These are phyloP conservation scores for Drosophila bocqueti DNA, from an alignment of 1,140 invertebrate genomes.

Conservation along the genomic window DNA sequence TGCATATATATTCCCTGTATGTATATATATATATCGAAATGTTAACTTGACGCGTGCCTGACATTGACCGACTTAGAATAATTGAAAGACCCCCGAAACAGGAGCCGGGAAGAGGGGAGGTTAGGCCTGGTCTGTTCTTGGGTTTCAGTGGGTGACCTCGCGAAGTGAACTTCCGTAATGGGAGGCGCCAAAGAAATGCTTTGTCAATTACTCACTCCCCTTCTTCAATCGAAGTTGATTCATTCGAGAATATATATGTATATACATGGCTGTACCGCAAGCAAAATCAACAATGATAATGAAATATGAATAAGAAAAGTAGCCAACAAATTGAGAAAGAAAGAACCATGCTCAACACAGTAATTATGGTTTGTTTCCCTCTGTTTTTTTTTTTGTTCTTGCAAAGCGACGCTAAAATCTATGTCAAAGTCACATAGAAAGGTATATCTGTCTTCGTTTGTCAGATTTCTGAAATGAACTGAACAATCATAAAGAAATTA, in stretches of 20 bases:
- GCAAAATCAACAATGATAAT: slow-evolving; percentile 22
- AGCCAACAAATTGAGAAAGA: slow-evolving; percentile 19
- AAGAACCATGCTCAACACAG: slow-evolving; percentile 6
- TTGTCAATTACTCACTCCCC: slow-evolving; percentile 44
- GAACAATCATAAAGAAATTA: slow-evolving; percentile 32
- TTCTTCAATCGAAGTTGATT: slow-evolving; percentile 37
- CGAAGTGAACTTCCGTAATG: slow-evolving; percentile 43
- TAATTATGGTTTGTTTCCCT: slow-evolving; percentile 18
- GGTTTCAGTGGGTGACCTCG: slow-evolving; percentile 43
- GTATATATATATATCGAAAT: slow-evolving; percentile 43
- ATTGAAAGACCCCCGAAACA: slow-evolving; percentile 53
- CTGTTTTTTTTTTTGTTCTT: background rate
- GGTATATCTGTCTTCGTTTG: slow-evolving; percentile 25
- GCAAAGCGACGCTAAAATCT: slow-evolving; percentile 50
- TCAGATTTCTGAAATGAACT: slow-evolving; percentile 20
- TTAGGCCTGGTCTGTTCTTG: slow-evolving; percentile 36
- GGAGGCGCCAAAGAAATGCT: slow-evolving; percentile 39
- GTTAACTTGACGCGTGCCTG: slow-evolving; percentile 48
- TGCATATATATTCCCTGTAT: slow-evolving; percentile 11
- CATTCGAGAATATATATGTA: slow-evolving; percentile 6
- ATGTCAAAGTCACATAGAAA: slow-evolving; percentile 71
- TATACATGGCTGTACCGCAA: slow-evolving; percentile 1
- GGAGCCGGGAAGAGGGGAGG: slow-evolving; percentile 25
- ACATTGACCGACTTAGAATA: slow-evolving; percentile 71
- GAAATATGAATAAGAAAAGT: slow-evolving; percentile 33